Evolutionary conservation across 2,888 invertebrate species (phyloP).

Genomic region (Vesta saturnalis): DNA sequence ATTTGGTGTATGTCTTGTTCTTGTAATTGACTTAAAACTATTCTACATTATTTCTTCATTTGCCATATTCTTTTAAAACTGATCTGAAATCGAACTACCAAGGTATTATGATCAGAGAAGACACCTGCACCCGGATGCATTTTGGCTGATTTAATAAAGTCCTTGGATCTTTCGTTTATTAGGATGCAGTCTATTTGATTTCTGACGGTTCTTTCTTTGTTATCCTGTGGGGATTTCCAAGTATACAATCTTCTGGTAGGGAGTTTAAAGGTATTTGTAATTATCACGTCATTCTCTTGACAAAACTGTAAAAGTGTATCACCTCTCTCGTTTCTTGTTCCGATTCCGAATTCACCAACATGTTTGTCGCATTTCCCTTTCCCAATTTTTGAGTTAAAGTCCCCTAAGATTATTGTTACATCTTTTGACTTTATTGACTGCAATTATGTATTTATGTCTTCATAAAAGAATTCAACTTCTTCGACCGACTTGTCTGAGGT

Average conservation of each 20-base stretch:
- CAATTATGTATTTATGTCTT: not conserved
- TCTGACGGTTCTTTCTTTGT: not conserved
- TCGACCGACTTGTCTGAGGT: not conserved
- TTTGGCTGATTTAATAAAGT: not conserved
- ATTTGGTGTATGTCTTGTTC: no score
- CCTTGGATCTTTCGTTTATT: not conserved
- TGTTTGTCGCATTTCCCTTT: not conserved
- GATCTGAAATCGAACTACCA: not conserved
- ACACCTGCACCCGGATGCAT: not conserved
- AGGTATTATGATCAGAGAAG: not conserved
- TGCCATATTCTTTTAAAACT: no score
- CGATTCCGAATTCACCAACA: not conserved
- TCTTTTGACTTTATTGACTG: not conserved
- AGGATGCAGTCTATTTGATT: not conserved
- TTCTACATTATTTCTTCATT: no score
- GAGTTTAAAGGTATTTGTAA: not conserved
- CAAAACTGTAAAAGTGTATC: no score
- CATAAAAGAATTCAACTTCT: not conserved
- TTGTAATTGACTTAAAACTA: no score
- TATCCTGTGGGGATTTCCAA: not conserved
- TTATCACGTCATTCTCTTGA: no score
- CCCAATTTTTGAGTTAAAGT: not conserved
- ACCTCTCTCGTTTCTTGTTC: no score
- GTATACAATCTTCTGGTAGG: not conserved
- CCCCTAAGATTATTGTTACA: not conserved